Evolutionary conservation across 2,113 vertebrate genomes (phyloP), one percentile per base, ranked within the genome.

Genomic region (Paramisgurnus dabryanus): DNA sequence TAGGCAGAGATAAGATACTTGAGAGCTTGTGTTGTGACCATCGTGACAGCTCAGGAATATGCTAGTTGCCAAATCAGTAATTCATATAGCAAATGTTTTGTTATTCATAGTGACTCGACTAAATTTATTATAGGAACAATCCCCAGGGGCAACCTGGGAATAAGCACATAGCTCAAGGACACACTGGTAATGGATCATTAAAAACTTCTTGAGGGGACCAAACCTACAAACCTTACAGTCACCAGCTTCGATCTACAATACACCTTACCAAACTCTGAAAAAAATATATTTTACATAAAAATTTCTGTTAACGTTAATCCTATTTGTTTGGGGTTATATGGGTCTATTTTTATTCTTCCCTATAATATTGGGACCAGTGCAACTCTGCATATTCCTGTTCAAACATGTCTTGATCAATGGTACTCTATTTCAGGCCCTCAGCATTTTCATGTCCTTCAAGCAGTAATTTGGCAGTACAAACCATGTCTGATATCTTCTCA

Each of bases 391-490:
- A 27, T 60, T 10, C 10, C 55, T 45, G 40, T 40, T 60, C n/a
- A 57, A 71, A 71, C 50, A 57, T 57, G 50, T 9, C 39, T 8
- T 18, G 40, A 45, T 73, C 55, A 60, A 58, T 18, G 39, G 11
- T 18, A 22, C 40, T 63, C 43, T 7, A 47, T 61, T 74, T 63
- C 18, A 63, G 18, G 18, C 72, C 45, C 40, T 74, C n/a, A 60
- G 71, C 55, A 49, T 74, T 58, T 34, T n/a, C 60, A 75, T 47
- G 58, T 63, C 72, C 72, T 75, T 63, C 12, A 75, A 75, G 72
- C 58, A 34, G 58, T 63, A 12, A 61, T 63, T 75, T 75, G 58
- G 72, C 58, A 45, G 43, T n/a, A n/a, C 43, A 45, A 75, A 63
- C 57, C 72, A 10, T 5, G 7, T 6, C 40, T 63, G 72, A 45